These are phyloP conservation scores for Aleiodes sp. DNA, from an alignment of 1,140 invertebrate species.

Conservation along the genomic window DNA sequence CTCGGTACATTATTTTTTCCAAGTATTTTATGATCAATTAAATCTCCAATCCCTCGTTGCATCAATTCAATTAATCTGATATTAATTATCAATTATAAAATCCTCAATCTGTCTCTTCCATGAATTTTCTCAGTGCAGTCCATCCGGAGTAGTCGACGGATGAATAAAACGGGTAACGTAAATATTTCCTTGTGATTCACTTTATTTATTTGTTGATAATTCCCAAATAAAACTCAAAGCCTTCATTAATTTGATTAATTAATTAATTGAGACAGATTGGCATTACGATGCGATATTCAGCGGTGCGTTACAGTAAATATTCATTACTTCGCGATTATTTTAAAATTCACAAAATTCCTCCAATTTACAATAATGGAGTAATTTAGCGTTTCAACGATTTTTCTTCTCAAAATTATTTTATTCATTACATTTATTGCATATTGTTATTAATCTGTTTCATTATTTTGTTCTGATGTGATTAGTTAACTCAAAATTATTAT, in stretches of 20 bases:
- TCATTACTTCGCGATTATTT: slow-evolving; percentile 33
- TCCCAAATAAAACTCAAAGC: too few species aligned
- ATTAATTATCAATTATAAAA: too few species aligned
- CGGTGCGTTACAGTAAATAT: slow-evolving; percentile 36
- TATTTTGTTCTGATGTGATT: slow-evolving; percentile 18
- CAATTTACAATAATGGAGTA: not conserved
- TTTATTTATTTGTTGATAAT: too few species aligned
- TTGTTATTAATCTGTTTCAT: slow-evolving; percentile 27
- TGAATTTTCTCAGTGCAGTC: slow-evolving; percentile 14
- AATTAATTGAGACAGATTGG: slow-evolving; percentile 20
- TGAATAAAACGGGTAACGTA: not conserved
- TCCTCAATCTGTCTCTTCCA: slow-evolving; percentile 6
- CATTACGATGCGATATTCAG: slow-evolving; percentile 15
- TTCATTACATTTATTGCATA: slow-evolving; percentile 5
- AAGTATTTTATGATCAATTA: too few species aligned
- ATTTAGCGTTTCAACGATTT: not conserved
- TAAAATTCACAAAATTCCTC: not conserved
- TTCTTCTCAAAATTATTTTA: not conserved
- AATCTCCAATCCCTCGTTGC: too few species aligned
- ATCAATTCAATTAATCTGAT: too few species aligned
- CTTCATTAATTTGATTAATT: too few species aligned
- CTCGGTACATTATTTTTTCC: too few species aligned
- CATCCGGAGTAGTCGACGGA: slow-evolving; percentile 25
- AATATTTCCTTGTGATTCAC: not conserved
- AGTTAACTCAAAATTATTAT: not conserved